Conservation (phyloP, 1,140 invertebrate genomes). For the Orchesella cincta region DNA sequence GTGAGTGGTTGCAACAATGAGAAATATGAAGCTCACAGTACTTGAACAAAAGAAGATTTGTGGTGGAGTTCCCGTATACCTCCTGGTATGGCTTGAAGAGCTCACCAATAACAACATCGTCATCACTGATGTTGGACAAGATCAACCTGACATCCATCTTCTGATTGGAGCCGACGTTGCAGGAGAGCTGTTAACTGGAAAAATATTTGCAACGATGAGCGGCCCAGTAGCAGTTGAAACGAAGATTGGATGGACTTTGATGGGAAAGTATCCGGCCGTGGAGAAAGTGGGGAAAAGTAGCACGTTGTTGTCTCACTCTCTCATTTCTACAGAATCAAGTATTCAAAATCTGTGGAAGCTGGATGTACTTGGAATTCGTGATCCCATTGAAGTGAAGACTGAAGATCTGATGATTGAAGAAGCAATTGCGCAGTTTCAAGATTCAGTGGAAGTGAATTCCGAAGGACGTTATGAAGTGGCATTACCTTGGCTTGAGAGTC, state of each 20-base stretch:
- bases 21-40: no score
- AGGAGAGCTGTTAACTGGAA: not conserved
- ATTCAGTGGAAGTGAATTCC: not conserved
- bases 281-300: not conserved
- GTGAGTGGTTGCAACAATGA: no score
- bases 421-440: conserved; percentile 25
- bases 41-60: no score
- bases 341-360: not conserved
- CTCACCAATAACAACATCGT: no score
- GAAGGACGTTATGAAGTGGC: conserved; percentile 30
- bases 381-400: not conserved
- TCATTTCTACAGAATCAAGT: no score
- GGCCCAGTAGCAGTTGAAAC: conserved; percentile 50
- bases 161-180: conserved; percentile 14
- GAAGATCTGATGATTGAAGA: conserved; percentile 1
- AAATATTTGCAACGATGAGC: not conserved
- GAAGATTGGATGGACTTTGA: conserved; percentile 52
- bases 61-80: no score
- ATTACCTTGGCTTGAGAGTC: not conserved
- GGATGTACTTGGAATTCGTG: conserved; percentile 7
- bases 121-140: no score
- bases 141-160: not conserved
- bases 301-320: no score
- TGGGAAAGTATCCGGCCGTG: conserved; percentile 44
- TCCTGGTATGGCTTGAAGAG: no score